Evolutionary conservation across 1,140 invertebrate species (phyloP).

Genomic region (Hyles vespertilio): DNA sequence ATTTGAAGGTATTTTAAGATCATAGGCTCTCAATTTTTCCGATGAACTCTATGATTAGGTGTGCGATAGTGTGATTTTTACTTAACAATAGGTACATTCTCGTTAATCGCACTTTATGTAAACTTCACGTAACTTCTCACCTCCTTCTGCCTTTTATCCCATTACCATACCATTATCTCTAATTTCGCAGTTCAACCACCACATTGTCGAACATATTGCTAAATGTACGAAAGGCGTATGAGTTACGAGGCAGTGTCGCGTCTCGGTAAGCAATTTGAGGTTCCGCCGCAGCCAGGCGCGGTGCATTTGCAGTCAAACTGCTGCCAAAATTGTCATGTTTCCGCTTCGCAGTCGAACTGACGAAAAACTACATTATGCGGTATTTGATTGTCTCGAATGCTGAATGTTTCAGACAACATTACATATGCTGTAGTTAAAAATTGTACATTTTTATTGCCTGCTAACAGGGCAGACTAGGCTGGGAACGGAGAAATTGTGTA

Average conservation of each 20-base stretch:
- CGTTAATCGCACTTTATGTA: neutral
- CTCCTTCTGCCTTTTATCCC: no score
- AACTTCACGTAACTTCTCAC: neutral
- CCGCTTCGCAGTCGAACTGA: constrained; percentile 29
- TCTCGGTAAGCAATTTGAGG: constrained; percentile 66
- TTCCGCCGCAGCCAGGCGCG: constrained; percentile 39
- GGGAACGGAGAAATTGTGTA: no score
- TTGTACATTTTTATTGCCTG: no score
- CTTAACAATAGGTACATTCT: no score
- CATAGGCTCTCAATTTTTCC: no score
- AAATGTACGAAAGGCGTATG: constrained; percentile 53
- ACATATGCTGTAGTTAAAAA: no score
- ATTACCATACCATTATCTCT: neutral
- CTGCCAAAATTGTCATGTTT: constrained; percentile 65
- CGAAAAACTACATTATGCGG: constrained; percentile 15
- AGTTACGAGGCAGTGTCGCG: constrained; percentile 49
- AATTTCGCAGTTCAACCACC: constrained; percentile 24
- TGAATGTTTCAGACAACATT: no score
- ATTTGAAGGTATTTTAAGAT: neutral
- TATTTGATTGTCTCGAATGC: neutral
- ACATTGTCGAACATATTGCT: constrained; percentile 38
- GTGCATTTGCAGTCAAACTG: constrained; percentile 37
- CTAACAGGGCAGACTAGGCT: no score
- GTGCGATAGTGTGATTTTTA: no score
- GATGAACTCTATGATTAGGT: no score